A percentile compares a stretch with the other conserved stretches of the same genome.
These are phyloP conservation scores for Myotis vivesi DNA, from an alignment of 2,797 vertebrate species.

Conservation along the genomic window DNA sequence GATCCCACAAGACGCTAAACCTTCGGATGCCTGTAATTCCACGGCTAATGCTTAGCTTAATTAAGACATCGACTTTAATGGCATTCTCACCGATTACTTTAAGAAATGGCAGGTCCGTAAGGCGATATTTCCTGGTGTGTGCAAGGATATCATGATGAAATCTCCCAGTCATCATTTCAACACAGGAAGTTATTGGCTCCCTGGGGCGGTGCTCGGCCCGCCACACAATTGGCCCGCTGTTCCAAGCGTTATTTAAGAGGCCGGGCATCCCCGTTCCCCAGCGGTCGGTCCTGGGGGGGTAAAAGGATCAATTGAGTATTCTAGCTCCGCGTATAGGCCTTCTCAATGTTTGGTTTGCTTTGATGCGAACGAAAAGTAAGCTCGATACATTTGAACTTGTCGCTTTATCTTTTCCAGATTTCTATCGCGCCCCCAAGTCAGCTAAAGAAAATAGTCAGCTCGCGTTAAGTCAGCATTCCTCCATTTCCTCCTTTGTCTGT, in stretches of 20 bases:
- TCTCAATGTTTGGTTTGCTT: constrained; percentile 56
- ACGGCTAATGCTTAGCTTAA: constrained; percentile 55
- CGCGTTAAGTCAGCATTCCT: not conserved
- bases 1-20: constrained; percentile 46
- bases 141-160: constrained; percentile 64
- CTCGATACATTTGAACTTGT: not conserved
- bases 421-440: not conserved
- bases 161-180: constrained; percentile 73
- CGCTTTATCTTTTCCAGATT: constrained; percentile 54
- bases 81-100: constrained; percentile 62
- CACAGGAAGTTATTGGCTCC: constrained; percentile 79
- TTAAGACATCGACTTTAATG: constrained; percentile 60
- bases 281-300: constrained; percentile 6
- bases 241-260: constrained; percentile 78
- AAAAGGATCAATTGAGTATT: constrained; percentile 52
- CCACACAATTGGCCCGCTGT: constrained; percentile 79
- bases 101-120: constrained; percentile 75
- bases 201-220: constrained; percentile 62
- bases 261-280: constrained; percentile 58
- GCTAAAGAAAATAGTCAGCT: not conserved
- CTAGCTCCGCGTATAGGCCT: constrained; percentile 49
- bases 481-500: not conserved
- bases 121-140: constrained; percentile 79
- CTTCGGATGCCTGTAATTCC: constrained; percentile 52
- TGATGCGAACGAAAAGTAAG: constrained; percentile 49